Base-by-base conservation (phyloP, 2,888 invertebrate species). In the Mythimna loreyi region DNA sequence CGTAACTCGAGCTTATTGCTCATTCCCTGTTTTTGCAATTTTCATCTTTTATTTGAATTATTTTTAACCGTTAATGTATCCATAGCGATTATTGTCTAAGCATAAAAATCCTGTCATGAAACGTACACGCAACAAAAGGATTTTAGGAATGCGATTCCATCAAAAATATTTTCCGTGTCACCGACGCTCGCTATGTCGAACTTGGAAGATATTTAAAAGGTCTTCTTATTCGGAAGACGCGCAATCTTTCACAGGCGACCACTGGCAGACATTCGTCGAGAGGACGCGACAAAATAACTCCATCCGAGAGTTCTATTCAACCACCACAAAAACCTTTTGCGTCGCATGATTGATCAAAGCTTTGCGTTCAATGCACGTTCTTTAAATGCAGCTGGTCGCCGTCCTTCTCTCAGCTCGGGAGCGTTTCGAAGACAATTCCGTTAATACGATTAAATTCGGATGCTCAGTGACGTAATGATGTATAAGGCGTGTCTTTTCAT, bases 281-380 rank as follows among this genome's bases (percentile, higher is more conserved):
- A 66, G 81, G 88, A 84, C 83, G 87, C 89, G 91, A 92, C 92
- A 91, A 92, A 92, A 94, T 94, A 93, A 92, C 92, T 92, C 86
- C 87, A 84, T 86, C 88, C 88, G 87, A 87, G 88, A 89, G 85
- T 91, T 90, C 91, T 87, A 92, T 94, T 94, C 92, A 94, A 81
- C 88, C 82, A 87, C 89, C 91, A 93, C 92, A 94, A 92, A 93
- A 94, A 93, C 92, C 91, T 93, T 93, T 93, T 86, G 88, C 89
- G 85, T 90, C 90, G 92, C 92, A 92, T 94, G 94, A 94, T 94
- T 94, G 94, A 94, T 95, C 95, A 95, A 95, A 94, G 94, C 90
- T 88, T 87, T 87, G 88, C 90, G 88, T 89, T 91, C 87, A 87
- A 81, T 86, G 86, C 86, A 86, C 85, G 83, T 89, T 88, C 87